These are phyloP conservation scores for Margarornis squamiger DNA, from an alignment of 2,797 vertebrate species.

Conservation along the genomic window DNA sequence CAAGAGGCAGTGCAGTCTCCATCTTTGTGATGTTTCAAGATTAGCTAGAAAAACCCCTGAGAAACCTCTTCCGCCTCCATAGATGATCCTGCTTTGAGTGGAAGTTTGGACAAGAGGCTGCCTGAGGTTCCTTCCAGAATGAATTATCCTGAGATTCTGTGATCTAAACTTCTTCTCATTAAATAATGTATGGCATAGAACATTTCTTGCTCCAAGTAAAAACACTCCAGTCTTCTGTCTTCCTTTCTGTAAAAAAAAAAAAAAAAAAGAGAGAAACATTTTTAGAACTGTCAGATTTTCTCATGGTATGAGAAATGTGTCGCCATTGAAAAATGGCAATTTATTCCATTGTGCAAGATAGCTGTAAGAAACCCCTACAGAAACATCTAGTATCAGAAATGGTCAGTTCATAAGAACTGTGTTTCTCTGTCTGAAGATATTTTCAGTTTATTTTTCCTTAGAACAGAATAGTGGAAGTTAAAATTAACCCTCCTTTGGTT, in stretches of 20 bases:
- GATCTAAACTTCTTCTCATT: slow-evolving; percentile 2
- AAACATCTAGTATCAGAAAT: neutral
- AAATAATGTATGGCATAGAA: slow-evolving; percentile 32
- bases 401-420: neutral
- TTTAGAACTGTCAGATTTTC: slow-evolving; percentile 18
- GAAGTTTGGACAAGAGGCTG: neutral
- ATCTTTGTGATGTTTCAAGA: neutral
- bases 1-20: neutral
- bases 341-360: neutral
- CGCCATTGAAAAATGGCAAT: neutral
- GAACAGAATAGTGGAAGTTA: neutral
- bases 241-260: neutral
- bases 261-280: neutral
- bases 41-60: neutral
- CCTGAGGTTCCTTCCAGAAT: neutral
- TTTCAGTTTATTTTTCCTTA: neutral
- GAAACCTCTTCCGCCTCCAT: neutral
- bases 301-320: neutral
- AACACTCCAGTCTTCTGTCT: neutral
- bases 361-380: neutral
- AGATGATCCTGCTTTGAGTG: neutral
- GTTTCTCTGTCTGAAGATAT: neutral
- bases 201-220: slow-evolving; percentile 15
- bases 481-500: neutral
- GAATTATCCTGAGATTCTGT: neutral